Conservation (phyloP, 1,140 invertebrate species). For the Holcopasites calliopsidis region DNA sequence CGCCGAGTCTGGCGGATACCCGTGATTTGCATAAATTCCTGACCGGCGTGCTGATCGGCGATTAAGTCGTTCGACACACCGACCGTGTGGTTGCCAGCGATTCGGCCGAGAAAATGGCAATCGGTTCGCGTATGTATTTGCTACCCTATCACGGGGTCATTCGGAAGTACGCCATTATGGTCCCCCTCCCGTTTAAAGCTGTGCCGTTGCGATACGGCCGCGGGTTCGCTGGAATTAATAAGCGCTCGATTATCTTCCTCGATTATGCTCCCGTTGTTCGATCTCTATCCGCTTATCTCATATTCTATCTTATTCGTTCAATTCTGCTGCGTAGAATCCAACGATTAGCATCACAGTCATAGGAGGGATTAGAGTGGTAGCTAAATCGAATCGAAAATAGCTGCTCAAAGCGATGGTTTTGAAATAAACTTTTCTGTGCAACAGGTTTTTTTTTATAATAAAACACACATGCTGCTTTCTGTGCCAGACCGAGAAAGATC, state of each 20-base stretch:
- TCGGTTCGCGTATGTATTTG: conserved; percentile 26
- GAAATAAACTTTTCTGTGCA: too few species aligned
- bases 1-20: conserved; percentile 37
- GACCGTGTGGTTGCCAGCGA: not conserved
- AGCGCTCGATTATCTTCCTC: not conserved
- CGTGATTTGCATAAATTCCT: conserved; percentile 43
- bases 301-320: not conserved
- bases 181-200: not conserved
- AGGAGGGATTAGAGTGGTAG: too few species aligned
- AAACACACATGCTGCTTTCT: conserved; percentile 23
- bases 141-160: not conserved
- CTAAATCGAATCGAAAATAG: too few species aligned
- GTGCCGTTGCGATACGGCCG: not conserved
- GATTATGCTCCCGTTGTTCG: not conserved
- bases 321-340: not conserved
- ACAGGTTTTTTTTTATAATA: too few species aligned
- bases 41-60: conserved; percentile 34
- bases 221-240: not conserved
- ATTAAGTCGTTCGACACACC: conserved; percentile 52
- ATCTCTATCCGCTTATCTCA: not conserved
- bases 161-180: conserved; percentile 1
- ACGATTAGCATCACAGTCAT: too few species aligned
- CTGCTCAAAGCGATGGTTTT: not conserved
- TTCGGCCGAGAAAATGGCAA: conserved; percentile 15
- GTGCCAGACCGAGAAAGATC: not conserved